Evolutionary conservation across 1,140 invertebrate species (phyloP), one percentile per base, ranked within the genome.

Genomic region (Diuraphis noxia): DNA sequence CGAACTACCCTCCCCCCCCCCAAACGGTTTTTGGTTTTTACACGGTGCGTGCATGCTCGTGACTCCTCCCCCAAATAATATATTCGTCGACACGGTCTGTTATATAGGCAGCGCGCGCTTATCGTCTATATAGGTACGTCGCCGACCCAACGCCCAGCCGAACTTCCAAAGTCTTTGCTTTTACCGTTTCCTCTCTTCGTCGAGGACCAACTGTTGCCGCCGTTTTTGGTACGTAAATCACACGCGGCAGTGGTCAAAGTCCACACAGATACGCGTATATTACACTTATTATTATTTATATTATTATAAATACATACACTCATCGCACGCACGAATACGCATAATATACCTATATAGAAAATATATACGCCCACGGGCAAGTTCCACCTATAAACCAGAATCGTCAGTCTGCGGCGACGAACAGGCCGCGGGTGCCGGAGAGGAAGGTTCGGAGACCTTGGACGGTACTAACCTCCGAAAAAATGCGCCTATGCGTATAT

Each of bases 351-450:
- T 72, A 17, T 72, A 72, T n/a, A 17, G 30, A 72, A 17, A n/a
- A 72, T 49, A 49, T 41, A 46, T 17, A 90, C 88, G 72, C 72
- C 88, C 77, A 90, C 88, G 41, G 89, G 34, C 46, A 46, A 46
- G 88, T n/a, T 90, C 81, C 81, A n/a, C 52, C 34, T 43, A 34
- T 89, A 91, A 82, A 91, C 89, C 89, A 91, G 77, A 91, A 91
- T 91, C 77, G 81, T 91, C 77, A 25, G 41, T 81, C 36, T 34
- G 56, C 21, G n/a, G 9, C 13, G 49, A 40, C 25, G 21, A 19
- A 17, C 5, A n/a, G 21, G 36, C 6, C 23, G 86, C 23, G 86
- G 13, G 49, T 72, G 56, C 56, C 56, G 49, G n/a, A 21, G n/a
- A 43, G 17, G 84, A 34, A 43, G 30, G 40, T 34, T 21, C 13